phyloP scores from a whole-genome alignment of 2,113 vertebrate genomes.

The Epinephelus lanceolatus region DNA sequence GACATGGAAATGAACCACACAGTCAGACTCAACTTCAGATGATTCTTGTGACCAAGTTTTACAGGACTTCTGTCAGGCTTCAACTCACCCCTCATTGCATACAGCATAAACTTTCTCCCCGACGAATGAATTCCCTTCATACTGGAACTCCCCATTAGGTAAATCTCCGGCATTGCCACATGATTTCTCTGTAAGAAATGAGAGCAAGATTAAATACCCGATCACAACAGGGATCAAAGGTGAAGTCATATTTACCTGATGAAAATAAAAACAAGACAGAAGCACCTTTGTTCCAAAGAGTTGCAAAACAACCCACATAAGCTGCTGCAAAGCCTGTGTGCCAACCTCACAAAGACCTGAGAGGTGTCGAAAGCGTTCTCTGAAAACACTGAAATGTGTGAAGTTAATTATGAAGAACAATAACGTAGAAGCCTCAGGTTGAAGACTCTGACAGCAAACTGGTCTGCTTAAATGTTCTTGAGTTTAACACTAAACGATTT shows the following conservation, averaged over 20 bases:
- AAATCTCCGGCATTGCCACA: constrained; percentile 75
- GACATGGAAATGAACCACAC: neutral
- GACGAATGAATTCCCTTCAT: constrained; percentile 39
- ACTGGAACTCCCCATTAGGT: constrained; percentile 55
- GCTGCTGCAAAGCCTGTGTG: neutral
- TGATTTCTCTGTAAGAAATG: constrained; percentile 48
- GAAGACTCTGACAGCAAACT: neutral
- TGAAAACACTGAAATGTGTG: neutral
- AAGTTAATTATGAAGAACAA: neutral
- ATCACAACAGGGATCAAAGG: neutral
- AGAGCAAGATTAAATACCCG: neutral
- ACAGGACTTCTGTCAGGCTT: neutral
- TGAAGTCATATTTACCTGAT: neutral
- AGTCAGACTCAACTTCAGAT: neutral
- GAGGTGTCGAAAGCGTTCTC: no score
- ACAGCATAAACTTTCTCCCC: constrained; percentile 68
- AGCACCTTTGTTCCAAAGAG: neutral
- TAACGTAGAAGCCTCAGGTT: neutral
- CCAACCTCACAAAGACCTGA: neutral
- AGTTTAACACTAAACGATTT: neutral
- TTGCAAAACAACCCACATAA: constrained; percentile 3
- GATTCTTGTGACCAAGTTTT: neutral
- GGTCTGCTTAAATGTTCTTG: no score
- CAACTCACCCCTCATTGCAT: constrained; percentile 76
- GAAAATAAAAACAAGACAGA: neutral